These are phyloP conservation scores for Lagocephalus sceleratus DNA, from an alignment of 2,797 vertebrate species.

Conservation along the genomic window DNA sequence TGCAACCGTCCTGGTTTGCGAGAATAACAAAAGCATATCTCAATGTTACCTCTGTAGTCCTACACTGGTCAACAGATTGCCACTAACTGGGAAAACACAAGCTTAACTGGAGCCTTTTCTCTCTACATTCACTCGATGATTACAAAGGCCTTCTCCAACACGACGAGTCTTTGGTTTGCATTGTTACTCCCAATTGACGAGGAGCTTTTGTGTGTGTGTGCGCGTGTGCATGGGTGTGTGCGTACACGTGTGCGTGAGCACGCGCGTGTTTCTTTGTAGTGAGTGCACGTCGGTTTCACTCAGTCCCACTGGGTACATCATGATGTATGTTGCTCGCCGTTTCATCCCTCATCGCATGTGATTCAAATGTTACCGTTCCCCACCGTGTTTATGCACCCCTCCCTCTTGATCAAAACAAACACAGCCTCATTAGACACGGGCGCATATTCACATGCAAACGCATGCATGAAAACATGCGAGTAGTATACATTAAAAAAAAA, in stretches of 20 bases:
- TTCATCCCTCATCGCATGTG: constrained; percentile 68
- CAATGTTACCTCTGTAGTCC: too few species aligned
- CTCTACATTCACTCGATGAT: constrained; percentile 19
- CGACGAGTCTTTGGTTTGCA: constrained; percentile 46
- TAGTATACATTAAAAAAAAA: constrained; percentile 4
- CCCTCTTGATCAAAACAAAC: constrained; percentile 62
- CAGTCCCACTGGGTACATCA: constrained; percentile 66
- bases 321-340: constrained; percentile 52
- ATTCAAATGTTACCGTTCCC: constrained; percentile 66
- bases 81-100: too few species aligned
- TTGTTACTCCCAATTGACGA: constrained; percentile 39
- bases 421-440: constrained; percentile 75
- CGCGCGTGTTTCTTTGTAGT: constrained; percentile 4
- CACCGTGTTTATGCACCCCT: constrained; percentile 57
- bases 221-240: not conserved
- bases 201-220: constrained; percentile 2
- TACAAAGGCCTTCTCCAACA: constrained; percentile 43
- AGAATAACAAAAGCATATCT: too few species aligned
- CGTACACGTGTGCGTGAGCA: not conserved
- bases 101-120: too few species aligned
- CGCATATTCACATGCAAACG: constrained; percentile 16
- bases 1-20: too few species aligned
- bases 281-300: constrained; percentile 34
- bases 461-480: constrained; percentile 23
- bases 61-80: too few species aligned